Evolutionary conservation across 2,888 invertebrate genomes (phyloP).

Genomic region (Omphaloscelis lunosa): DNA sequence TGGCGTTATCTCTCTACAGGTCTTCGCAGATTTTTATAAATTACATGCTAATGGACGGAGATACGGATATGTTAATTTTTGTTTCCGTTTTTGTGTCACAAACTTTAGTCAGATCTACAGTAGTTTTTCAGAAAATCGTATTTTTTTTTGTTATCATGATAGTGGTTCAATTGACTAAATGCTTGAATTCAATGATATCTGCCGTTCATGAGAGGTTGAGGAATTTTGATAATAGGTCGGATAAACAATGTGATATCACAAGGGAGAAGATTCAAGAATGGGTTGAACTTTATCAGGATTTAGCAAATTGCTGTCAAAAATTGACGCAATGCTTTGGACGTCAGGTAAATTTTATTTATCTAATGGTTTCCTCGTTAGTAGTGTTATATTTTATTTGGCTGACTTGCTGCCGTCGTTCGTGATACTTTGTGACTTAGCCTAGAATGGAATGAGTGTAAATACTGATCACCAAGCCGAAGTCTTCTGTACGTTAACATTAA

Average conservation of each 20-base stretch:
- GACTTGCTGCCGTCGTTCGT: not conserved
- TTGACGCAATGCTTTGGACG: slow-evolving; percentile 18
- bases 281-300: slow-evolving; percentile 10
- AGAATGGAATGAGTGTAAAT: not conserved
- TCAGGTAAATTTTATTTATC: slow-evolving; percentile 19
- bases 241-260: slow-evolving; percentile 6
- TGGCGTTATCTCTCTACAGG: not conserved
- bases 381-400: not conserved
- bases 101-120: slow-evolving; percentile 3
- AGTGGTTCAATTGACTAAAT: not conserved
- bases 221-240: not conserved
- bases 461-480: not conserved
- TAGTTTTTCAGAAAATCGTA: slow-evolving; percentile 19
- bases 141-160: slow-evolving; percentile 20
- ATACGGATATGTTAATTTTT: not conserved
- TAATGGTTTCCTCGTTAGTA: not conserved
- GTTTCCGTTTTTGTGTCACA: slow-evolving; percentile 17
- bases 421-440: not conserved
- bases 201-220: not conserved
- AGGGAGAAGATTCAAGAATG: slow-evolving; percentile 19
- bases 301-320: slow-evolving; percentile 8
- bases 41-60: not conserved
- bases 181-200: not conserved
- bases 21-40: slow-evolving; percentile 25
- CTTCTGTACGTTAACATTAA: not conserved